These are phyloP conservation scores for Exocentrus adspersus DNA, from an alignment of 2,888 invertebrate genomes.

Conservation along the genomic window DNA sequence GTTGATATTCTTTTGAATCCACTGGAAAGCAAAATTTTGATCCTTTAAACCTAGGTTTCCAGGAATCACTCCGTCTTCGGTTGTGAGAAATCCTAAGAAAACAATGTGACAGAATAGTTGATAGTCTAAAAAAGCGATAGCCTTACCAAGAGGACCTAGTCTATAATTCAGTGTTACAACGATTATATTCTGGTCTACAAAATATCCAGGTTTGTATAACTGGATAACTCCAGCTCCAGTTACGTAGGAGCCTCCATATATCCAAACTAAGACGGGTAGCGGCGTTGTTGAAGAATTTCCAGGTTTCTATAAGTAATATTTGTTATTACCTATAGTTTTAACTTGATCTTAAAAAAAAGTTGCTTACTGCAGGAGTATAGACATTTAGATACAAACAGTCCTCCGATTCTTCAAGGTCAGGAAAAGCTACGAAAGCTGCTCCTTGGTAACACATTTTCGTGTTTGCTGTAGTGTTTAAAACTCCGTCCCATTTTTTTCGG, in stretches of 20 bases:
- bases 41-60: too few relatives aligned
- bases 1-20: too few relatives aligned
- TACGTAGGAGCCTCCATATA: conserved; percentile 48
- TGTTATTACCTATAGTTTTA: background rate
- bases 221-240: conserved; percentile 29
- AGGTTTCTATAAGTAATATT: background rate
- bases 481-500: too few relatives aligned
- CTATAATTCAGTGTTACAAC: conserved; percentile 44
- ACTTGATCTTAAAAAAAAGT: background rate
- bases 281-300: background rate
- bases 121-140: too few relatives aligned
- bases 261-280: conserved; percentile 47
- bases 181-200: conserved; percentile 38
- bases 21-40: too few relatives aligned
- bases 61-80: too few relatives aligned
- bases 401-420: background rate
- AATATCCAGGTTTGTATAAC: conserved; percentile 38
- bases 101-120: too few relatives aligned
- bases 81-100: too few relatives aligned
- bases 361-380: background rate
- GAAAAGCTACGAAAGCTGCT: background rate
- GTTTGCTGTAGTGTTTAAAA: too few relatives aligned
- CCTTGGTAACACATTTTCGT: conserved; percentile 24
- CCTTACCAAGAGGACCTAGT: conserved; percentile 42
- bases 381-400: conserved; percentile 6